Evolutionary conservation across 2,888 invertebrate species (phyloP), one percentile per base, ranked within the genome.

Genomic region (Teleogryllus oceanicus): DNA sequence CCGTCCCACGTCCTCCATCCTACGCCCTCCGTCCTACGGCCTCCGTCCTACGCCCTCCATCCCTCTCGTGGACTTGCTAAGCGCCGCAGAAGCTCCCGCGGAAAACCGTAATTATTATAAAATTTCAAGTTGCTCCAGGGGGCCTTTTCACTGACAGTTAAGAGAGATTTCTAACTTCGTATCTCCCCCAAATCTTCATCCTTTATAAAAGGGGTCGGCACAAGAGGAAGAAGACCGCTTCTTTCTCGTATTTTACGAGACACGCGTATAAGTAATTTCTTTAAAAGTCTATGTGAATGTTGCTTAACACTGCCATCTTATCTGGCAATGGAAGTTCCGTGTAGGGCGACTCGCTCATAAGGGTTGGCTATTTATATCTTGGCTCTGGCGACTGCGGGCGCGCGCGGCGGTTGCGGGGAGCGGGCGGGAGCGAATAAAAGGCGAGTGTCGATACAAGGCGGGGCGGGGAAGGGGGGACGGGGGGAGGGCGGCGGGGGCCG

Each of bases 301-400:
- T 62, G 62, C 62, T 62, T 62, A 62, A n/a, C 62, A n/a, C 16
- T 62, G n/a, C 62, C 37, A n/a, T 62, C 62, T 62, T 62, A 62
- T 62, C 62, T 62, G n/a, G 62, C 62, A 62, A 62, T 62, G 62
- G n/a, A 18, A 62, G n/a, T 62, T 62, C n/a, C 62, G 62, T 62
- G 13, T 62, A 11, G 13, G 13, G n/a, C 62, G 62, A 18, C 62
- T 62, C 37, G 62, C 62, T n/a, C n/a, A 18, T 13, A 62, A n/a
- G 62, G n/a, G n/a, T 62, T 12, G 62, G n/a, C 62, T 62, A 62
- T 62, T 62, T 62, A 62, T 62, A 62, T 62, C 62, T 18, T 18
- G n/a, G 62, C n/a, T 62, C 16, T 0, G 13, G 62, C 8, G n/a
- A 12, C 13, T 62, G 62, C n/a, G n/a, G 62, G 62, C 21, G 0